Base-by-base conservation (phyloP, 2,888 invertebrate species). In the Oxycera nigricornis region DNA sequence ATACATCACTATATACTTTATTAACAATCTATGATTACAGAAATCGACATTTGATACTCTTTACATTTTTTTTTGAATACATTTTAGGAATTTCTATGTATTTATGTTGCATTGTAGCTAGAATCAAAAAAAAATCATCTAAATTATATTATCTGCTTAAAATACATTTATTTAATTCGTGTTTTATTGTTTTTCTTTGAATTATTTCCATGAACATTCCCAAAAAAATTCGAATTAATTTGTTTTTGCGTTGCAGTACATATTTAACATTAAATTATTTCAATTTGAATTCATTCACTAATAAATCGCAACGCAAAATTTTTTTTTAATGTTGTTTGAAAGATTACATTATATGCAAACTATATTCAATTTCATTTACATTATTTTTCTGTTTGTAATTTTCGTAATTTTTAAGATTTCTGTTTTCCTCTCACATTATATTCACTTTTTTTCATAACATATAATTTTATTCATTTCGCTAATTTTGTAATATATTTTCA, bases 21-120 rank as follows among this genome's bases (percentile, higher is more conserved):
- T 55, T 55, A 55, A 55, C 52, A 55, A 55, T 55, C n/a, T n/a
- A 55, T 55, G 52, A 24, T 55, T 55, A 24, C 17, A 55, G 52
- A 2, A 4, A 6, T 55, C 3, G 22, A 24, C 52, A 55, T 17
- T 14, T 50, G 3, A 11, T 50, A 7, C 35, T 35, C 35, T 35
- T 11, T 35, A 6, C 11, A 55, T 22, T 55, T 55, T 55, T n/a
- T n/a, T n/a, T n/a, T n/a, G n/a, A n/a, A n/a, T 35, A 7, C 22
- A n/a, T 55, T 22, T 22, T 3, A 55, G 52, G 52, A 55, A 6
- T 55, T 55, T 4, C 11, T 55, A 55, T n/a, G 20, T 7, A 46
- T 46, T 17, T 14, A 3, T n/a, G n/a, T 46, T 46, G 4, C 46
- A 46, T 3, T 14, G 22, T 55, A 20, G 52, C 52, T 24, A 9